These are phyloP conservation scores for Agrotis segetum DNA, from an alignment of 2,888 invertebrate genomes.

Conservation along the genomic window DNA sequence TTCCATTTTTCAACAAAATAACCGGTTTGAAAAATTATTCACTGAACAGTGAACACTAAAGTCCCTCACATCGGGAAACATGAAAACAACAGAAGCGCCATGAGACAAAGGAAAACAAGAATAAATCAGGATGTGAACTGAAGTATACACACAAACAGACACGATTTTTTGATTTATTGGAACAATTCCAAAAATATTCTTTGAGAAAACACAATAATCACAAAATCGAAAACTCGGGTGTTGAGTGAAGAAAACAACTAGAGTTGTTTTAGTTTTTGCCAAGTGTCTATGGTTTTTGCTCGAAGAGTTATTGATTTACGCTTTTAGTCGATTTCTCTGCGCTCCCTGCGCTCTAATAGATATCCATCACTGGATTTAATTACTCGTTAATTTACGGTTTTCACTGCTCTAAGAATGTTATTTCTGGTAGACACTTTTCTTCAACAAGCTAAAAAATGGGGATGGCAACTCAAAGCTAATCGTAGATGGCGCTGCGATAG, in stretches of 20 bases:
- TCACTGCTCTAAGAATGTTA: neutral
- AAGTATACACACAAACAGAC: slow-evolving; percentile 52
- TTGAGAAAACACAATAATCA: slow-evolving; percentile 35
- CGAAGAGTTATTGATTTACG: slow-evolving; percentile 38
- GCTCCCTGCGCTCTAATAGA: no score
- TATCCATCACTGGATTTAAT: neutral
- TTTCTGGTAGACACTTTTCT: neutral
- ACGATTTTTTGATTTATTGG: slow-evolving; percentile 54
- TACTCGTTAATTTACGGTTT: neutral
- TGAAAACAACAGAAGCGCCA: slow-evolving; percentile 19
- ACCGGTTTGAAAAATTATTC: slow-evolving; percentile 35
- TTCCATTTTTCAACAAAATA: slow-evolving; percentile 74
- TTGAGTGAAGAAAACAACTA: slow-evolving; percentile 48
- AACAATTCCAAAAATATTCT: slow-evolving; percentile 58
- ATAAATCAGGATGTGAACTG: slow-evolving; percentile 47
- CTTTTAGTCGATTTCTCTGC: slow-evolving; percentile 41
- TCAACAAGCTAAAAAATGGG: no score
- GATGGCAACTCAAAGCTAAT: no score
- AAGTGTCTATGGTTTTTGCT: no score
- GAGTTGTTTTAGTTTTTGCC: slow-evolving; percentile 17
- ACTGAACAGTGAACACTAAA: slow-evolving; percentile 29
- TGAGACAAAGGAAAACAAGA: slow-evolving; percentile 59
- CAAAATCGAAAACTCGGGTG: slow-evolving; percentile 43
- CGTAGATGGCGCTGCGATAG: no score
- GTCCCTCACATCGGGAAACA: slow-evolving; percentile 52